A percentile compares a stretch with the other conserved stretches of the same genome.
phyloP scores from a whole-genome alignment of 2,113 vertebrate species.

The Himantopus leucocephalus region DNA sequence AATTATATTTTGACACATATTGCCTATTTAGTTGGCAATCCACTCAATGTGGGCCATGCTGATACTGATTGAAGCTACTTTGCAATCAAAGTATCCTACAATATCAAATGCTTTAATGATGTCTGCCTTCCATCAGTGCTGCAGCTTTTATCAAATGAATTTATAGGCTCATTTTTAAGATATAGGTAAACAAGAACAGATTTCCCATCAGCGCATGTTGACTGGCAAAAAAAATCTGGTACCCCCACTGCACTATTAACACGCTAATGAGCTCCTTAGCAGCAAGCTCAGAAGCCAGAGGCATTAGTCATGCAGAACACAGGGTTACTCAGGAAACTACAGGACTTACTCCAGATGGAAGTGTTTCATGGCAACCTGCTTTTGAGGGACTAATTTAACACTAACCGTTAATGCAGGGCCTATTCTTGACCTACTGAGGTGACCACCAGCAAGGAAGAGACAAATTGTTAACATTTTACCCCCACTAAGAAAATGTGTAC shows the following conservation, averaged over 20 bases:
- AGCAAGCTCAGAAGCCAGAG: background rate
- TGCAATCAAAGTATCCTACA: background rate
- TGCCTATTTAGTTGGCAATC: background rate
- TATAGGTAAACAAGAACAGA: background rate
- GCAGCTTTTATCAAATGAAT: background rate
- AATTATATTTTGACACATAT: background rate
- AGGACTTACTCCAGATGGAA: background rate
- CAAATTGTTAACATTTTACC: background rate
- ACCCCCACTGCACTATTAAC: background rate
- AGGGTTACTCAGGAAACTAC: background rate
- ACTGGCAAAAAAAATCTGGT: background rate
- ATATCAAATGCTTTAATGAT: background rate
- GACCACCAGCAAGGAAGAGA: background rate
- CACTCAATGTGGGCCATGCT: background rate
- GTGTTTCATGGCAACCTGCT: background rate
- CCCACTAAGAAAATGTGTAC: background rate
- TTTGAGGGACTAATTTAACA: background rate
- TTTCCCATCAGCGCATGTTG: background rate
- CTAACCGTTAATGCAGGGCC: background rate
- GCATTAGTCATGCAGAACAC: background rate
- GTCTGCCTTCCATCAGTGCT: background rate
- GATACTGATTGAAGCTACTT: background rate
- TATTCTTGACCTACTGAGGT: background rate
- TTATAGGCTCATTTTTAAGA: background rate
- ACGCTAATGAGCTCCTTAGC: background rate